Conservation (phyloP, 1,140 invertebrate species). For the Drosophila sp. region DNA sequence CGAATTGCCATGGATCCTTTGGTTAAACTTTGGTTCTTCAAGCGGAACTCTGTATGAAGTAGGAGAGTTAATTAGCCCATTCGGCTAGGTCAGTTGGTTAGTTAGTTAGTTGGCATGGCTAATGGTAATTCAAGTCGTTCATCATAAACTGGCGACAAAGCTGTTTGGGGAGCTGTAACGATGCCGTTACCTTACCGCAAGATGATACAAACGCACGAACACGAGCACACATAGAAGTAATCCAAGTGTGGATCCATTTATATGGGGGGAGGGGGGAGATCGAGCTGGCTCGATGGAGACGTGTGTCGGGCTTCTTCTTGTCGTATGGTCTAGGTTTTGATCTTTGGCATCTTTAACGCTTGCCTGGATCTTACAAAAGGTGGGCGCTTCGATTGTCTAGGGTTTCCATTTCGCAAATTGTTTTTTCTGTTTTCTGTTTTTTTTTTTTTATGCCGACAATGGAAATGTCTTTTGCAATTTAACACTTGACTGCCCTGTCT, state of each 20-base stretch:
- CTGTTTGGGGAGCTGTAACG: conserved; percentile 28
- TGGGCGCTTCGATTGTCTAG: conserved; percentile 37
- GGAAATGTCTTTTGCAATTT: conserved; percentile 78
- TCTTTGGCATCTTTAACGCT: conserved; percentile 61
- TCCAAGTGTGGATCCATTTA: conserved; percentile 46
- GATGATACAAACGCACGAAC: conserved; percentile 34
- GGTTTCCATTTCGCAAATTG: conserved; percentile 56
- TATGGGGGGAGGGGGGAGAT: background rate
- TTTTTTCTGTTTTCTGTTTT: conserved; percentile 1
- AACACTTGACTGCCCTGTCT: conserved; percentile 71
- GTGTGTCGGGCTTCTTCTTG: conserved; percentile 66
- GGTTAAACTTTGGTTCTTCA: background rate
- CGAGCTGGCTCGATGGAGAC: conserved; percentile 15
- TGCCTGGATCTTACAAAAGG: conserved; percentile 46
- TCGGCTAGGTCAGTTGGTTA: background rate
- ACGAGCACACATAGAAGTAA: background rate
- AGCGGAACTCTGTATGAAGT: background rate
- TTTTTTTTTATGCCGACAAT: conserved; percentile 54
- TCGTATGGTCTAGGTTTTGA: conserved; percentile 18
- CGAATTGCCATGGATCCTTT: background rate
- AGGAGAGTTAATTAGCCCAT: conserved; percentile 44
- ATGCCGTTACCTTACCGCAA: conserved; percentile 63
- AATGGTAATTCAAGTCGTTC: conserved; percentile 67
- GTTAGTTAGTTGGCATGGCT: background rate
- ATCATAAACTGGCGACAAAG: conserved; percentile 75